These are phyloP conservation scores for Nomada fabriciana DNA, from an alignment of 2,888 invertebrate genomes.

Conservation along the genomic window DNA sequence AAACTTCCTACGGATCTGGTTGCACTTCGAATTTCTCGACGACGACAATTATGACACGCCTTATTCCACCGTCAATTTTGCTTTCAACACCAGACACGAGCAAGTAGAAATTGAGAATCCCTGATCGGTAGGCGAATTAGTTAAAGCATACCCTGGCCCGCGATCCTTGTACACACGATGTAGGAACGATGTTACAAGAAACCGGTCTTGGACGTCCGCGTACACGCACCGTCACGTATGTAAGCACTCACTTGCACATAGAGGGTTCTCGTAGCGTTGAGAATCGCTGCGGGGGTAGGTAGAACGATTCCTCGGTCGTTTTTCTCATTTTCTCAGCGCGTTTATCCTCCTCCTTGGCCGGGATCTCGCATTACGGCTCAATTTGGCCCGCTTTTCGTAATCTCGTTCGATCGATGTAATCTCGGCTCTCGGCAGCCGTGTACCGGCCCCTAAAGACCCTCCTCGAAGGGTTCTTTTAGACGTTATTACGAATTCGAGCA, in stretches of 20 bases:
- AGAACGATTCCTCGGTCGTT: slow-evolving; percentile 58
- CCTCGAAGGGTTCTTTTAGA: slow-evolving; percentile 56
- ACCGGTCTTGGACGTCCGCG: slow-evolving; percentile 75
- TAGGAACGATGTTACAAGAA: slow-evolving; percentile 78
- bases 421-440: slow-evolving; percentile 67
- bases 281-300: slow-evolving; percentile 16
- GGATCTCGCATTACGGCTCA: slow-evolving; percentile 73
- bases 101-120: slow-evolving; percentile 54
- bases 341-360: slow-evolving; percentile 65
- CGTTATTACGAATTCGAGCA: slow-evolving; percentile 68
- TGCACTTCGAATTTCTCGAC: no score
- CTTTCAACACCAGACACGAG: no score
- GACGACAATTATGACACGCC: no score
- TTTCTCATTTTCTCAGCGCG: slow-evolving; percentile 70
- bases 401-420: slow-evolving; percentile 74
- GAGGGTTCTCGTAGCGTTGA: neutral
- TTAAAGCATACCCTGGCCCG: slow-evolving; percentile 72
- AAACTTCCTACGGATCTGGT: neutral
- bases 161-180: slow-evolving; percentile 79
- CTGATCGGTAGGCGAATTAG: slow-evolving; percentile 74
- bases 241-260: neutral
- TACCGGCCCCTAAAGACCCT: slow-evolving; percentile 62
- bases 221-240: slow-evolving; percentile 49
- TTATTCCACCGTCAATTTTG: no score
- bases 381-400: slow-evolving; percentile 74